Base-by-base conservation (phyloP, 2,888 invertebrate species). In the Pachycephus smyrnensis region DNA sequence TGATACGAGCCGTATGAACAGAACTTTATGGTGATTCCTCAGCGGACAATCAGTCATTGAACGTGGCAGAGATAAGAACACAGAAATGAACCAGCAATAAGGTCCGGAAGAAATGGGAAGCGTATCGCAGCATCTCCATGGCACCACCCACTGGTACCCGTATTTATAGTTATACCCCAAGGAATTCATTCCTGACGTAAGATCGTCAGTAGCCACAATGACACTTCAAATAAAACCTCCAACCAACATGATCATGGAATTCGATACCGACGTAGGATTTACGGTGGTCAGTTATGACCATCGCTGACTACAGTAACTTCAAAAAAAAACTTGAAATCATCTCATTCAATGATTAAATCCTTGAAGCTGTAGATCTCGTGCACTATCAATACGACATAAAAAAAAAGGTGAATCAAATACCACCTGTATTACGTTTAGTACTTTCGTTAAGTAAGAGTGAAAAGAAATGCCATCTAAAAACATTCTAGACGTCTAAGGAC, bases 401-500 rank as follows among this genome's bases (percentile, higher is more conserved):
- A 55, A 55, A 55, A 23, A 55, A 55, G 55, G 2, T 9, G 9
- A 23, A 55, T 55, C 23, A 0, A 55, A 23, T 55, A 9, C 76
- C 82, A 83, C 83, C 84, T 82, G 84, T 11, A 31, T 12, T 71
- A n/a, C 76, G 33, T 69, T 71, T 77, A 80, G 81, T 79, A 76
- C 80, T 81, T 82, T 82, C 74, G 80, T 78, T 82, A 76, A 79
- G 82, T 77, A 80, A 78, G 80, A 82, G 77, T 68, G 81, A 80
- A 79, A 76, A 78, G 80, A 73, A 79, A 80, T 81, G 74, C 78
- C 68, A 30, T 32, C 83, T 81, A 74, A 81, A 85, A 84, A 76
- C 79, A 76, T 82, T 82, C 81, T 83, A 81, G 81, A 82, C 80
- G 79, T 79, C 73, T 69, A 71, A 74, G 80, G 84, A 82, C 86